Evolutionary conservation across 2,888 invertebrate species (phyloP), one percentile per base, ranked within the genome.

Genomic region (Heliconius charithonia): DNA sequence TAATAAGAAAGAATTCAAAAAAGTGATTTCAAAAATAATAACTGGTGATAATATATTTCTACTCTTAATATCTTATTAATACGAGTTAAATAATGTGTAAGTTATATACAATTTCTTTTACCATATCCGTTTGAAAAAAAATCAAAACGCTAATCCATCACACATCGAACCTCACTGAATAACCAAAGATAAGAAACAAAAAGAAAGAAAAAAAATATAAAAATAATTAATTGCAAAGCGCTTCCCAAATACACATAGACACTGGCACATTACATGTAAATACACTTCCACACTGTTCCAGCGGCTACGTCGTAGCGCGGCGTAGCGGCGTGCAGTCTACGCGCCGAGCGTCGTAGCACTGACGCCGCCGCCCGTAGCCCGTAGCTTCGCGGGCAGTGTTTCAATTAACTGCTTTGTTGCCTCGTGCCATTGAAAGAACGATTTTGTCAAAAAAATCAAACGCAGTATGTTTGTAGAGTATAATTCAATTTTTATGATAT

Each of bases 401-500:
- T 91, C 93, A 93, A 93, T 94, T 92, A 93, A 92, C 91, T 92
- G 92, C 90, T 91, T 92, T 93, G 93, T 91, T 92, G 92, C 91
- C 89, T 87, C 86, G 85, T 88, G 87, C 88, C 87, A 90, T 86
- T 86, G 86, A 84, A 83, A 85, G 83, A 85, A 86, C 85, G 86
- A 86, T 89, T 91, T 87, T 85, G 85, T 87, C 84, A 86, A 83
- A 84, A 84, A 86, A 83, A 83, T 76, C 76, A 77, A 79, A 80
- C 77, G 41, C 77, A 75, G 76, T 74, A 80, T 66, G 76, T 79
- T 69, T 77, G 27, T 56, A 65, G 62, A 32, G 56, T 75, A 71
- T 51, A 77, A n/a, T 59, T n/a, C 3, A 32, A 13, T 32, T 25
- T n/a, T 19, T 25, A 41, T 25, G 13, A 69, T 25, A 69, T 45